Conservation (phyloP, 2,888 invertebrate genomes). For the Cosmia trapezina region DNA sequence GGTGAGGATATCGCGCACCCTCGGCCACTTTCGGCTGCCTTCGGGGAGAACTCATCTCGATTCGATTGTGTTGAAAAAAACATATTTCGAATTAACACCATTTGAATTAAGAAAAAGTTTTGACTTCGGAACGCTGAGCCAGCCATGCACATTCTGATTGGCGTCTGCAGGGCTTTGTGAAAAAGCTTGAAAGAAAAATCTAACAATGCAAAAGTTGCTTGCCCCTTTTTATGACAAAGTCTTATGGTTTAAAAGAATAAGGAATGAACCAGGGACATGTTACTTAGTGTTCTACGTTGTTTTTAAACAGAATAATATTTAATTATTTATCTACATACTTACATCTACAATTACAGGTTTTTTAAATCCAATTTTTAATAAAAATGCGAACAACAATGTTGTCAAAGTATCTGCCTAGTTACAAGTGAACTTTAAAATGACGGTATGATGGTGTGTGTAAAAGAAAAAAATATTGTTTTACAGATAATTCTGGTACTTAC, state of each 20-base stretch:
- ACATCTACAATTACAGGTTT: too few species aligned
- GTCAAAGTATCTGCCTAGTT: neutral
- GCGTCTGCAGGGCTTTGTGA: neutral
- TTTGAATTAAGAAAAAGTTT: conserved; percentile 49
- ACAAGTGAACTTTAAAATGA: neutral
- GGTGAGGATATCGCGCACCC: conserved; percentile 86
- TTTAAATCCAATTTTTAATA: too few species aligned
- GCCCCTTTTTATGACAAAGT: neutral
- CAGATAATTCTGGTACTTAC: neutral
- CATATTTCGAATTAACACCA: conserved; percentile 76
- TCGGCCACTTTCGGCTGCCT: conserved; percentile 81
- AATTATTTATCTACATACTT: too few species aligned
- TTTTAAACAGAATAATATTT: neutral
- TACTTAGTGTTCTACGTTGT: neutral
- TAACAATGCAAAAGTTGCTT: conserved; percentile 9
- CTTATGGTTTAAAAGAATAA: neutral
- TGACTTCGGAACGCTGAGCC: neutral
- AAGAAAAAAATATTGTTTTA: neutral
- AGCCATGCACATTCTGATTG: conserved; percentile 17
- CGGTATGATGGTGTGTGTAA: neutral
- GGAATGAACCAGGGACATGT: neutral
- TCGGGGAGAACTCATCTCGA: conserved; percentile 83
- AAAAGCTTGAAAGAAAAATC: conserved; percentile 7
- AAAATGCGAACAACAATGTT: neutral
- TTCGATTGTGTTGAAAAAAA: conserved; percentile 86